These are phyloP conservation scores for Atta colombica DNA, from an alignment of 1,140 invertebrate species.

Conservation along the genomic window DNA sequence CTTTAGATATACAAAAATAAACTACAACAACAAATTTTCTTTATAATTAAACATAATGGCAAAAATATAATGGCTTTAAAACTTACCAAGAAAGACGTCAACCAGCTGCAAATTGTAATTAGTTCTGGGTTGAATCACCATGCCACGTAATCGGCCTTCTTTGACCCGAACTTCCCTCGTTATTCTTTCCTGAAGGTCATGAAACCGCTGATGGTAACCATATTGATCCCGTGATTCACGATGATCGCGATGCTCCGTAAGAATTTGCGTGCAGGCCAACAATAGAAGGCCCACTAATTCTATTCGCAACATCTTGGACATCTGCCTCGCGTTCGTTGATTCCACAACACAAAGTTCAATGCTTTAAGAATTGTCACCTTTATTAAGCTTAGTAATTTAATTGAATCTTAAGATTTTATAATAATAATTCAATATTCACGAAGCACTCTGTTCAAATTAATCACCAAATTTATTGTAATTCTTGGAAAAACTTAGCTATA, in stretches of 20 bases:
- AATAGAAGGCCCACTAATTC: conserved; percentile 80
- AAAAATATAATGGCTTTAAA: neutral
- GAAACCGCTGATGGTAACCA: conserved; percentile 69
- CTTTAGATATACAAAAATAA: too few relatives aligned
- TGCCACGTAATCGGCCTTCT: conserved; percentile 82
- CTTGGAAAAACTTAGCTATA: neutral
- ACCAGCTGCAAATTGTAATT: conserved; percentile 80
- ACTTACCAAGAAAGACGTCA: conserved; percentile 84
- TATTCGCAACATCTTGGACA: conserved; percentile 81
- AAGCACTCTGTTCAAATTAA: neutral
- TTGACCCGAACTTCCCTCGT: conserved; percentile 83
- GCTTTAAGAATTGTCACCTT: neutral
- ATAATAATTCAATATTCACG: neutral
- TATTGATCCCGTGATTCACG: conserved; percentile 77
- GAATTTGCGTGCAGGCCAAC: conserved; percentile 81
- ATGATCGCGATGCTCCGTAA: conserved; percentile 80
- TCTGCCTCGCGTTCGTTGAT: conserved; percentile 63
- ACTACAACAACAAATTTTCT: neutral
- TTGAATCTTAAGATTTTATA: neutral
- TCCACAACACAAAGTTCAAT: neutral
- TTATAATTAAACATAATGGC: neutral
- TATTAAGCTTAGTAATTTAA: neutral
- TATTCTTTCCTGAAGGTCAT: conserved; percentile 71
- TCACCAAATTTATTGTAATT: neutral
- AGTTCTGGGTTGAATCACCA: conserved; percentile 78